Evolutionary conservation across 2,888 invertebrate genomes (phyloP).

Genomic region (Xylota segnis): DNA sequence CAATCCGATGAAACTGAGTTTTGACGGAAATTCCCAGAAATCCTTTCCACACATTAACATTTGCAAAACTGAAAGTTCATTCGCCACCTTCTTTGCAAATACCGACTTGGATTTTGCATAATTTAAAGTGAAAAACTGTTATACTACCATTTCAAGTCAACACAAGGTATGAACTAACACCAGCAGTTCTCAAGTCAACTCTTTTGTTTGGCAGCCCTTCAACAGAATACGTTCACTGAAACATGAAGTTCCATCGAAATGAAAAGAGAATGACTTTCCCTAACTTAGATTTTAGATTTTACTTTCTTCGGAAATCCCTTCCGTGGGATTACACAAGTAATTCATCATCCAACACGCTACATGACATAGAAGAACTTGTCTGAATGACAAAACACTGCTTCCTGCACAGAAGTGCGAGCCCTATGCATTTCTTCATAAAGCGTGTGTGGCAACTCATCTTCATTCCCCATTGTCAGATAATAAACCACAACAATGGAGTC

Average conservation of each 20-base stretch:
- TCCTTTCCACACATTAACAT: too few relatives aligned
- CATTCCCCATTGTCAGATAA: constrained; percentile 46
- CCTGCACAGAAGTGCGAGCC: constrained; percentile 23
- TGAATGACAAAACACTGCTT: constrained; percentile 27
- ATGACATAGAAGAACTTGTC: constrained; percentile 25
- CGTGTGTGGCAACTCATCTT: constrained; percentile 51
- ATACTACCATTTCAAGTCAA: neutral
- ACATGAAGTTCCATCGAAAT: neutral
- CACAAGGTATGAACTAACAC: neutral
- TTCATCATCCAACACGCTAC: constrained; percentile 1
- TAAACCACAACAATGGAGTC: constrained; percentile 59
- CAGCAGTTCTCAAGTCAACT: constrained; percentile 4
- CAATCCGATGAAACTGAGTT: too few relatives aligned
- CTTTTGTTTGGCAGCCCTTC: constrained; percentile 8
- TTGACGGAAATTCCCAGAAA: too few relatives aligned
- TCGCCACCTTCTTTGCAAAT: too few relatives aligned
- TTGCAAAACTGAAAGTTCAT: too few relatives aligned
- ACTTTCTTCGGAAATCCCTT: constrained; percentile 7
- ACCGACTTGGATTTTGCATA: too few relatives aligned
- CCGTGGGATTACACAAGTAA: neutral
- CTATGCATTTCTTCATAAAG: constrained; percentile 8
- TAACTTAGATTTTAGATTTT: neutral
- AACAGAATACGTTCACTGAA: neutral
- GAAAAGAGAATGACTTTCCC: neutral
- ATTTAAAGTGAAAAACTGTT: too few relatives aligned